Percentiles rank a stretch among this genome's conserved stretches.
Evolutionary conservation across 2,113 vertebrate genomes (phyloP).

Genomic region (Nothobranchius furzeri): DNA sequence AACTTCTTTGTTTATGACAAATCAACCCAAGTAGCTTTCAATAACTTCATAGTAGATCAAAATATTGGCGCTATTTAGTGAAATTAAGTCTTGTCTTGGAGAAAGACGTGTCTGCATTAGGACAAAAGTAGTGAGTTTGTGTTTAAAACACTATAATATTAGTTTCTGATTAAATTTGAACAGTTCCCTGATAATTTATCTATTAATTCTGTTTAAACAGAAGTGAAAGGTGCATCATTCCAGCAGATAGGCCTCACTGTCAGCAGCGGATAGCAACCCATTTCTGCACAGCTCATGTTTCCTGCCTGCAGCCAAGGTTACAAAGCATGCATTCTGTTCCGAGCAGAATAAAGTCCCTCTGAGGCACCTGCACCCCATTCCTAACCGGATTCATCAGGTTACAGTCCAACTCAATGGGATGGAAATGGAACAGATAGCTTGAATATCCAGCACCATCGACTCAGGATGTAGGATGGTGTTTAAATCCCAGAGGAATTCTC

Average conservation of each 20-base stretch:
- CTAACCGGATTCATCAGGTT: slow-evolving; percentile 67
- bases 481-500: slow-evolving; percentile 13
- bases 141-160: too few relatives aligned
- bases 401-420: slow-evolving; percentile 45
- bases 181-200: too few relatives aligned
- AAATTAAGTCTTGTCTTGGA: too few relatives aligned
- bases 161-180: too few relatives aligned
- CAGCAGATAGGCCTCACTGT: background rate
- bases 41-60: too few relatives aligned
- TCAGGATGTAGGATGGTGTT: slow-evolving; percentile 6
- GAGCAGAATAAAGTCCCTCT: slow-evolving; percentile 39
- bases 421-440: slow-evolving; percentile 48
- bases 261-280: slow-evolving; percentile 1
- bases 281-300: slow-evolving; percentile 51
- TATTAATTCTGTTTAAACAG: background rate
- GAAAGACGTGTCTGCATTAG: too few relatives aligned
- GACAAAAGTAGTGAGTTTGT: too few relatives aligned
- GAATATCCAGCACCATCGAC: slow-evolving; percentile 26
- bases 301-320: slow-evolving; percentile 60
- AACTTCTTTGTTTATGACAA: too few relatives aligned
- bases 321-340: slow-evolving; percentile 61
- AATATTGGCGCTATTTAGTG: too few relatives aligned
- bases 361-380: slow-evolving; percentile 37
- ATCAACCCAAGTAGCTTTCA: too few relatives aligned
- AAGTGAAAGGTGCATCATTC: slow-evolving; percentile 4